Conservation (phyloP, 1,140 invertebrate species). For the Stratiolaelaps scimitus region DNA sequence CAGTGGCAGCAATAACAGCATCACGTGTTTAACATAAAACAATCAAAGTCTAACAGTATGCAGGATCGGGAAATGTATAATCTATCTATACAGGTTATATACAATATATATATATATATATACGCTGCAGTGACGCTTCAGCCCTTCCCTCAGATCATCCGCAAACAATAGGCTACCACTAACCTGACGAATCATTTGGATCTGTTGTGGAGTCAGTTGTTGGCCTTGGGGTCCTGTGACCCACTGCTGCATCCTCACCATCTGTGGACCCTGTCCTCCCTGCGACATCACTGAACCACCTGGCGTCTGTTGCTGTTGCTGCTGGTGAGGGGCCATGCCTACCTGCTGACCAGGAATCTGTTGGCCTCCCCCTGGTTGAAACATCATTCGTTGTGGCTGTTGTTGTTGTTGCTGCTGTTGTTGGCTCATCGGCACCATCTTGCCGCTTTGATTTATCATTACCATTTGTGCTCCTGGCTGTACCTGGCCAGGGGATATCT, state of each 20-base stretch:
- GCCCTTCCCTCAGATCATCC: too few species aligned
- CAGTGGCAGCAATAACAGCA: too few species aligned
- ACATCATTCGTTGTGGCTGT: conserved; percentile 38
- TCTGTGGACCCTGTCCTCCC: conserved; percentile 31
- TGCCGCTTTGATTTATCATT: conserved; percentile 19
- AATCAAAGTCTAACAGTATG: not conserved
- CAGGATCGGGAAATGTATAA: not conserved
- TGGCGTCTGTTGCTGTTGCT: conserved; percentile 37
- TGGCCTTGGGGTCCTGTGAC: conserved; percentile 33
- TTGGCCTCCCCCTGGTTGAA: conserved; percentile 34
- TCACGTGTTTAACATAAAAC: too few species aligned
- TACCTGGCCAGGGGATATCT: not conserved
- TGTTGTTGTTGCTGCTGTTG: conserved; percentile 50
- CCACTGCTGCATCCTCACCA: conserved; percentile 32
- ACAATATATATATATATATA: too few species aligned
- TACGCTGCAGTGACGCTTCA: too few species aligned
- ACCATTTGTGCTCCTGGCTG: not conserved
- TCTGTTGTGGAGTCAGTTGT: conserved; percentile 44
- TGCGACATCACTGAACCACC: conserved; percentile 26
- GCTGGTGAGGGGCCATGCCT: conserved; percentile 33
- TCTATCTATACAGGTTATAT: too few species aligned
- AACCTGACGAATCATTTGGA: conserved; percentile 23
- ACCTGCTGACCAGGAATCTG: conserved; percentile 30
- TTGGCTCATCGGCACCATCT: not conserved
- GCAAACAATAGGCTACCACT: not conserved